phyloP scores from a whole-genome alignment of 2,888 invertebrate genomes.

The Coremacera marginata region DNA sequence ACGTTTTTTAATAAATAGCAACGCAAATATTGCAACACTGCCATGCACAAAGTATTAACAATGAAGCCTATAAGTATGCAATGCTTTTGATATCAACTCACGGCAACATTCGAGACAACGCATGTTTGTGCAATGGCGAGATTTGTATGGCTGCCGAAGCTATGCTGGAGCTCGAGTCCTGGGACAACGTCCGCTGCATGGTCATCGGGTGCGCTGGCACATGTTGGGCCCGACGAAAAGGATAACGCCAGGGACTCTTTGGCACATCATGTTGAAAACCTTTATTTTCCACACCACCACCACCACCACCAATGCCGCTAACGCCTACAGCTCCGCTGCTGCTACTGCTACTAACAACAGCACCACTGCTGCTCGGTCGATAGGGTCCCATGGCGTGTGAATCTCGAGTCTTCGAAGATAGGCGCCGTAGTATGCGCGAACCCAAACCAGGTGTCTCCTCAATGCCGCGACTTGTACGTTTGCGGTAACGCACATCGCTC shows the following conservation, averaged over 20 bases:
- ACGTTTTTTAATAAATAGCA: not conserved
- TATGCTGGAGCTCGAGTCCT: slow-evolving; percentile 74
- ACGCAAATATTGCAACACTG: not conserved
- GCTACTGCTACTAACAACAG: slow-evolving; percentile 26
- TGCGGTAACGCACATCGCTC: slow-evolving; percentile 76
- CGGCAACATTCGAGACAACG: slow-evolving; percentile 68
- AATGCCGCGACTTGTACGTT: slow-evolving; percentile 72
- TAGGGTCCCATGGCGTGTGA: slow-evolving; percentile 26
- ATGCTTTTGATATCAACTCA: slow-evolving; percentile 52
- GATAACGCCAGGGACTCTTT: slow-evolving; percentile 83
- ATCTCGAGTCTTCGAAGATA: slow-evolving; percentile 80
- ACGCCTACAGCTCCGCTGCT: slow-evolving; percentile 48
- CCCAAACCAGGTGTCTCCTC: slow-evolving; percentile 76
- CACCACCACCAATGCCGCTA: slow-evolving; percentile 25
- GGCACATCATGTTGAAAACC: slow-evolving; percentile 77
- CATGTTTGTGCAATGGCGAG: slow-evolving; percentile 67
- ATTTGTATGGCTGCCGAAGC: slow-evolving; percentile 71
- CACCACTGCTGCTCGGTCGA: slow-evolving; percentile 40
- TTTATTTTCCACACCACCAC: slow-evolving; percentile 75
- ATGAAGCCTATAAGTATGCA: slow-evolving; percentile 7
- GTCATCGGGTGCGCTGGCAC: slow-evolving; percentile 55
- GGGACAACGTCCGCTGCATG: slow-evolving; percentile 73
- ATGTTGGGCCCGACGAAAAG: slow-evolving; percentile 70
- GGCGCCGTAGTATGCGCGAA: slow-evolving; percentile 78
- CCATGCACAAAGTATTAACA: not conserved